These are phyloP conservation scores for Hypanus sabinus DNA, from an alignment of 2,113 vertebrate species.

Conservation along the genomic window DNA sequence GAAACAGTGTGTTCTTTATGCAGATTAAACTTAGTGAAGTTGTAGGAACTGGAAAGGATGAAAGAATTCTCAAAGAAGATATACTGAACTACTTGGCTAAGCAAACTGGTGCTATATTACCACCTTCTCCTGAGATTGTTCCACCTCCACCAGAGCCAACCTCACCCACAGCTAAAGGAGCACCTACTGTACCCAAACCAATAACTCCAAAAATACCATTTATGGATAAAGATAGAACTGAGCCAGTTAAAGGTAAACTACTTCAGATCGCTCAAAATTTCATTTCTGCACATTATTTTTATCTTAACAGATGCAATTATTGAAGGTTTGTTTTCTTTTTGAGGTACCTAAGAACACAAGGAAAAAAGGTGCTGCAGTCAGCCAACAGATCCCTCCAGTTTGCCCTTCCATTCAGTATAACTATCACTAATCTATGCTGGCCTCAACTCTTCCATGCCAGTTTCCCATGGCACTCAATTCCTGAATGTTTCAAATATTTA, in stretches of 20 bases:
- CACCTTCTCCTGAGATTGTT: slow-evolving; percentile 74
- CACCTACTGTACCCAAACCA: slow-evolving; percentile 45
- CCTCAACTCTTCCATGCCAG: too few species aligned
- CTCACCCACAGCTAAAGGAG: slow-evolving; percentile 47
- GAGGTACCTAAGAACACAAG: too few species aligned
- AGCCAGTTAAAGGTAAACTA: slow-evolving; percentile 78
- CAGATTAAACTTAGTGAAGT: slow-evolving; percentile 95
- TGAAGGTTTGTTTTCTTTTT: not conserved
- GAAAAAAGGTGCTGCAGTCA: too few species aligned
- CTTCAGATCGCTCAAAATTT: not conserved
- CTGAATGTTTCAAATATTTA: too few species aligned
- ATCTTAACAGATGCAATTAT: not conserved
- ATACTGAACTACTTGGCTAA: slow-evolving; percentile 86
- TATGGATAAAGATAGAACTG: slow-evolving; percentile 74
- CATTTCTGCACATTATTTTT: not conserved
- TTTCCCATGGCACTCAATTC: too few species aligned
- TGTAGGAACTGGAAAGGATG: slow-evolving; percentile 84
- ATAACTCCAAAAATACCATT: slow-evolving; percentile 56
- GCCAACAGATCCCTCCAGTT: too few species aligned
- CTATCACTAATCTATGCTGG: too few species aligned
- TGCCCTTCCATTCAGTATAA: too few species aligned
- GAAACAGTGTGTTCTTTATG: slow-evolving; percentile 40
- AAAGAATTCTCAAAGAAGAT: slow-evolving; percentile 94
- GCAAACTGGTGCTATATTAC: slow-evolving; percentile 91
- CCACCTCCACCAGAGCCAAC: slow-evolving; percentile 57